Evolutionary conservation across 2,888 invertebrate species (phyloP).

Genomic region (Nycteola revayana): DNA sequence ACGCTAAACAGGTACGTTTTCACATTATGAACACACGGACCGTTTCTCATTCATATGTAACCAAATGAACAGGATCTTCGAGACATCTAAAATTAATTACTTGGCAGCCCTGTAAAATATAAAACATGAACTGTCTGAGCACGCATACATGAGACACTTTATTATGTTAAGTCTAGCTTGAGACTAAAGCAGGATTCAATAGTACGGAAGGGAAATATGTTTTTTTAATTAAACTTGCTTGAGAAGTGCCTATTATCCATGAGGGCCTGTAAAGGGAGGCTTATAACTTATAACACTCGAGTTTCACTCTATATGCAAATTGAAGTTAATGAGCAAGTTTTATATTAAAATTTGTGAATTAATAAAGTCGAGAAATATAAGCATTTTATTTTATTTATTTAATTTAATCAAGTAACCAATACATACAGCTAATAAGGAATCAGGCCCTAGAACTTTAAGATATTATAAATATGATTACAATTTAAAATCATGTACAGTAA

Average conservation of each 20-base stretch:
- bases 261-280: conserved; percentile 24
- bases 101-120: conserved; percentile 12
- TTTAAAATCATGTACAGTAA: too few relatives aligned
- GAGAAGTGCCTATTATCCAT: conserved; percentile 20
- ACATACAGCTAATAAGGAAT: too few relatives aligned
- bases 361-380: too few relatives aligned
- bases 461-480: too few relatives aligned
- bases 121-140: conserved; percentile 5
- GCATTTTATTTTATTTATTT: too few relatives aligned
- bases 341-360: too few relatives aligned
- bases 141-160: conserved; percentile 4
- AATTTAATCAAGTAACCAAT: too few relatives aligned
- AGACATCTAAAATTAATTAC: conserved; percentile 8
- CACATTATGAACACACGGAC: conserved; percentile 5
- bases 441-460: too few relatives aligned
- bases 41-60: conserved; percentile 17
- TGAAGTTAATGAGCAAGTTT: conserved; percentile 35
- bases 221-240: conserved; percentile 26
- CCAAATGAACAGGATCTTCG: conserved; percentile 18
- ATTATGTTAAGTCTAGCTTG: conserved; percentile 13
- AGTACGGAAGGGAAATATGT: conserved; percentile 13
- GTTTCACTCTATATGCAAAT: conserved; percentile 45
- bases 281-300: conserved; percentile 30
- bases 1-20: conserved; percentile 5
- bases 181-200: conserved; percentile 13